phyloP scores from a whole-genome alignment of 2,113 vertebrate genomes.

The Aplodontia rufa region DNA sequence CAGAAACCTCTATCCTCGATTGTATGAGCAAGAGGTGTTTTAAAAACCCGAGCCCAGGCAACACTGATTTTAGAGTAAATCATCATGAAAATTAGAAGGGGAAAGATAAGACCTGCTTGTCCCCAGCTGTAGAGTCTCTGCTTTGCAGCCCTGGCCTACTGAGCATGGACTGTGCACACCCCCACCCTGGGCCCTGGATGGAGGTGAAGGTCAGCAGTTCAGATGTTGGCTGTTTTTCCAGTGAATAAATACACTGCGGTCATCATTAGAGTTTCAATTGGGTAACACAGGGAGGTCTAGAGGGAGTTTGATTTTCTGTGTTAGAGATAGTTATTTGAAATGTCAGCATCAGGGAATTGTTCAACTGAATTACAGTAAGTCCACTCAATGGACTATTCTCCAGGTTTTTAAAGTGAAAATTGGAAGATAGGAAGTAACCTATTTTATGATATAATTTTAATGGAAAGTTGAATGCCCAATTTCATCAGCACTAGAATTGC shows the following conservation, averaged over 20 bases:
- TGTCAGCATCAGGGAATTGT: not conserved
- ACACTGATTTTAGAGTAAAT: not conserved
- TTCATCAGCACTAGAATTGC: not conserved
- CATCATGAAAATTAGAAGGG: not conserved
- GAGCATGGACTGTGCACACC: not conserved
- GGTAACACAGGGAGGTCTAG: not conserved
- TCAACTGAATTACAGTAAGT: not conserved
- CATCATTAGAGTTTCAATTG: not conserved
- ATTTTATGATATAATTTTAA: not conserved
- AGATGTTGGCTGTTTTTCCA: constrained; percentile 12
- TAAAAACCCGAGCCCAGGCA: not conserved
- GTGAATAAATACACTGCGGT: not conserved
- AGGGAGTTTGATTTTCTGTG: not conserved
- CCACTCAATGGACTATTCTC: too few species aligned
- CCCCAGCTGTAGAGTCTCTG: not conserved
- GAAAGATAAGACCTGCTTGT: not conserved
- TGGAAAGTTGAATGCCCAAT: not conserved
- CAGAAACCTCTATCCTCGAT: not conserved
- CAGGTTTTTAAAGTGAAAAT: constrained; percentile 2
- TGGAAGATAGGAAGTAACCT: not conserved
- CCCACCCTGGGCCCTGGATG: not conserved
- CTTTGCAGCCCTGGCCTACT: not conserved
- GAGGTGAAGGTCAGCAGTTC: not conserved
- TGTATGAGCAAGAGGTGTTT: not conserved
- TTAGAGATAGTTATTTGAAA: not conserved